Base-by-base conservation (phyloP, 2,113 vertebrate species). In the Carassius gibelio region DNA sequence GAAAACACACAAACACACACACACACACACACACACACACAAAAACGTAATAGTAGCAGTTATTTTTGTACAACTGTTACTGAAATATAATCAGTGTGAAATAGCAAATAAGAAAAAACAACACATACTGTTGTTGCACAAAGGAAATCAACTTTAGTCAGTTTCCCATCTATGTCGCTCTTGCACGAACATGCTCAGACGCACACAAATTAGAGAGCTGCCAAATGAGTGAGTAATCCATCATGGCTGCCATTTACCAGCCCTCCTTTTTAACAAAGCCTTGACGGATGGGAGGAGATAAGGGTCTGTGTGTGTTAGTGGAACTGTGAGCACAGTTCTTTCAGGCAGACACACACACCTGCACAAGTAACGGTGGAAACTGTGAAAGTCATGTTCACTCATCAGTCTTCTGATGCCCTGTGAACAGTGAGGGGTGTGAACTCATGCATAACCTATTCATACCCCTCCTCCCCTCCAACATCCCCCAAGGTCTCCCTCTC, bases 221-320 rank as follows among this genome's bases (percentile, higher is more conserved):
- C 89, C 91, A 92, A 94, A 93, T 94, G 89, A 95, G 93, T 90
- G 91, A 92, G 90, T 93, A 93, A 95, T 95, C 94, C 92, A 95
- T 94, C 94, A 95, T 90, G 89, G 34, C 76, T 91, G 92, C 90
- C 92, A 92, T 95, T 93, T 89, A 87, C 91, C 85, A 83, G 92
- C 88, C 89, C 69, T 84, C 89, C 88, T 93, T 91, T 88, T 91
- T 75, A 93, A 93, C 93, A 91, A 92, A 90, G 87, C 76, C 77
- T 88, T 93, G 92, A 94, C 86, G 92, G 91, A 94, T 92, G 88
- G 87, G 84, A 71, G 88, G 88, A 91, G 91, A 94, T 92, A 94
- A 94, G 91, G 85, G 87, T 85, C 85, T 92, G 91, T 90, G 83
- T 81, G 84, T 92, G 92, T 91, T 52, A 87, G 80, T 85, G 75